Evolutionary conservation across 1,140 invertebrate genomes (phyloP).

Genomic region (Papilio helenus): DNA sequence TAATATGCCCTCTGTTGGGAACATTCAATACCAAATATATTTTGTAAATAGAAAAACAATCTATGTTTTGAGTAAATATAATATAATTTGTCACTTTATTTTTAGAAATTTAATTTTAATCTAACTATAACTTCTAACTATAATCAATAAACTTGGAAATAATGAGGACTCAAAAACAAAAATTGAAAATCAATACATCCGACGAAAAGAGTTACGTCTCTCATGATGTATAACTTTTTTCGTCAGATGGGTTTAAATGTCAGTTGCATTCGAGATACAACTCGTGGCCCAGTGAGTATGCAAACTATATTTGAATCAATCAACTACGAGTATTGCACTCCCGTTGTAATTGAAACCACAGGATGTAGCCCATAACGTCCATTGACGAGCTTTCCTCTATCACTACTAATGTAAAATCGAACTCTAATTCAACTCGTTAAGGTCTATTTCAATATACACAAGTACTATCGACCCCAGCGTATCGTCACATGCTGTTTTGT

Average conservation of each 20-base stretch:
- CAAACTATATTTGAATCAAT: conserved; percentile 62
- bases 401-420: conserved; percentile 17
- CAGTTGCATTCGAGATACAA: not conserved
- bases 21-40: not conserved
- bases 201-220: no score
- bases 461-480: conserved; percentile 26
- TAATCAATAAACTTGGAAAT: no score
- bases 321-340: conserved; percentile 61
- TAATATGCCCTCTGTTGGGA: not conserved
- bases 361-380: conserved; percentile 68
- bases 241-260: not conserved
- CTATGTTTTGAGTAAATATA: not conserved
- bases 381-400: conserved; percentile 66
- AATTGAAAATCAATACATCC: no score
- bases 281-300: conserved; percentile 10
- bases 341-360: conserved; percentile 71
- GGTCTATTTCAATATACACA: conserved; percentile 4
- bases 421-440: not conserved
- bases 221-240: no score
- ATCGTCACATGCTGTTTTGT: conserved; percentile 27
- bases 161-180: no score
- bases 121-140: no score
- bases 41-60: not conserved
- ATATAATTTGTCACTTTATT: no score
- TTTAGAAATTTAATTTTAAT: no score